Evolutionary conservation across 1,140 invertebrate genomes (phyloP), one percentile per base, ranked within the genome.

Genomic region (Leptopilina boulardi): DNA sequence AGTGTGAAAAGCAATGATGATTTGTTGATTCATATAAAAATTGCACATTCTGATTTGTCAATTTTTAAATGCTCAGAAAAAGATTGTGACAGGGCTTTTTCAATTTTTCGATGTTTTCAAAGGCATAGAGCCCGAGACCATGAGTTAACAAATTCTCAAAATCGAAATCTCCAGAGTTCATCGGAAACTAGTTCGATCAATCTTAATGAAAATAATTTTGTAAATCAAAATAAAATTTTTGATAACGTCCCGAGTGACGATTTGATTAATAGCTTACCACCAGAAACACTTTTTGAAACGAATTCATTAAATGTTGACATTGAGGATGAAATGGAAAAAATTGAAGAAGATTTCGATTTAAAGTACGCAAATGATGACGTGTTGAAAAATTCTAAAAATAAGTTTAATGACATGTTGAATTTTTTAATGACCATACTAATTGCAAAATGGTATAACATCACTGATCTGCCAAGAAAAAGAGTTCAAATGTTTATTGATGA

Each of bases 401-500:
- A n/a, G n/a, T n/a, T n/a, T n/a, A n/a, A n/a, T n/a, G n/a, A n/a
- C n/a, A 26, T 30, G 8, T 70, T 70, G 26, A 70, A 34, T 70
- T 34, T 26, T 8, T 5, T 9, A 70, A 26, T 34, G 5, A 70
- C 26, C 11, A 13, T n/a, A 26, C 30, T 70, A n/a, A 70, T 70
- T n/a, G 26, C 2, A 21, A 70, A 26, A 6, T 70, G n/a, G 66
- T 70, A 70, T 23, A 70, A 19, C 26, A 21, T 70, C 5, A 70
- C n/a, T 21, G 66, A 70, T 30, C 15, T 70, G 23, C 66, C 66
- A 70, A 70, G 66, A 70, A 70, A 70, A 70, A 18, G 66, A 23
- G 66, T 70, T 5, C 66, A 70, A 70, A 21, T 70, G n/a, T 15
- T 70, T 21, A 26, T 70, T 4, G 23, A 70, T 30, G 23, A 70